Evolutionary conservation across 2,113 vertebrate species (phyloP), one percentile per base, ranked within the genome.

Genomic region (Calyptommatus sinebrachiatus): DNA sequence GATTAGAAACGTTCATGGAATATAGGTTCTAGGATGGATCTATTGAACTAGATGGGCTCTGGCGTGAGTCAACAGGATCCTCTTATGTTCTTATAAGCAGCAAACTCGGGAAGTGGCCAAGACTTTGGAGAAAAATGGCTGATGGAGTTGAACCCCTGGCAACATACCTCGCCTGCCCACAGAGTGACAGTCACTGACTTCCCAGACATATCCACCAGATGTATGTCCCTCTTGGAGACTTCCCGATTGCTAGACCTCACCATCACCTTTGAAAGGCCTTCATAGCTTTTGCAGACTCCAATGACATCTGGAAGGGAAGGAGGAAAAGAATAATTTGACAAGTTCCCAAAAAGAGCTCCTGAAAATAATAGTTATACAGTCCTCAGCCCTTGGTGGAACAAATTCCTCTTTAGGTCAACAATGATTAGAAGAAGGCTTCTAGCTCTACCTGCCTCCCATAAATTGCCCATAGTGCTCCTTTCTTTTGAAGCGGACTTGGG

Each of bases 141-240:
- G 10, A 28, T 3, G 28, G 69, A 80, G 76, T 83, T 75, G 41
- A 26, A 73, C 75, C 62, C 86, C 62, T 73, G 24, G 77, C 76
- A 28, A 93, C 94, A 86, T 91, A 99, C 98, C 82, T 99, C 97
- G 10, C 94, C 95, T 84, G 98, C 98, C 98, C 98, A 99, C 50
- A 99, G 92, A 0, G 98, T 98, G 57, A 96, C 90, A 1, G 95
- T 92, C 91, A 99, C 97, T 91, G 97, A 63, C 85, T 96, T 98
- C 83, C 96, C 97, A 0, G 97, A 97, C 81, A 89, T 94, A 93
- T 99, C 98, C 93, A 99, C 96, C 93, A 99, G 89, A 80, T 92
- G 93, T 62, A 99, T 78, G 0, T 96, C 96, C 88, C 97, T 96
- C 93, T 99, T 99, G 2, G 96, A 96, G 48, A 99, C 97, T 89